Conservation (phyloP, 2,113 vertebrate genomes). For the Formicarius rufipectus region DNA sequence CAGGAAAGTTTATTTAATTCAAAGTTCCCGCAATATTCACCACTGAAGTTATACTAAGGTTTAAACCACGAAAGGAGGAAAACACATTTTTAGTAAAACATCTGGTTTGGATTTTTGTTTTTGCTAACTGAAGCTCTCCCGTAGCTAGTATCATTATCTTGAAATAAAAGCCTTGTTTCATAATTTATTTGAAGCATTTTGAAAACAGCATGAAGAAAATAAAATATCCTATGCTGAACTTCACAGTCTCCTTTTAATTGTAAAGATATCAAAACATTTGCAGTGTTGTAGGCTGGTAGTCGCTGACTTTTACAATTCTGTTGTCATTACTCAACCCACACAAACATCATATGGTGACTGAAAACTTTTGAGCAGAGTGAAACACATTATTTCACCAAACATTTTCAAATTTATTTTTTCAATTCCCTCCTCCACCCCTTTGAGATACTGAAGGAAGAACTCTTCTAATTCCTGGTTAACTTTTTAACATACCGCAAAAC, state of each 20-base stretch:
- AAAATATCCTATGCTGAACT: slow-evolving; percentile 26
- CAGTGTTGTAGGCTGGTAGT: slow-evolving; percentile 20
- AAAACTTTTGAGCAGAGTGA: slow-evolving; percentile 61
- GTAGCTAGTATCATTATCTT: not conserved
- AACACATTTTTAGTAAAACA: slow-evolving; percentile 14
- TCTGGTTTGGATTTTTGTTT: not conserved
- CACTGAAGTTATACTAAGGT: not conserved
- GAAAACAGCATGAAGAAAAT: not conserved
- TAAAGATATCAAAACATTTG: slow-evolving; percentile 38
- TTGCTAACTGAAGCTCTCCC: not conserved
- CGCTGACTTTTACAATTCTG: slow-evolving; percentile 54
- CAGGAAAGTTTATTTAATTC: slow-evolving; percentile 37
- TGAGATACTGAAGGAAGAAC: not conserved
- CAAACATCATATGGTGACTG: slow-evolving; percentile 8
- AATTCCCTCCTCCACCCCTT: not conserved
- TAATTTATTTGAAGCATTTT: not conserved
- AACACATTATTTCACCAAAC: not conserved
- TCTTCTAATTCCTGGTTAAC: slow-evolving; percentile 60
- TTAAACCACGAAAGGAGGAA: not conserved
- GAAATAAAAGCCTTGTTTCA: not conserved
- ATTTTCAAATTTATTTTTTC: not conserved
- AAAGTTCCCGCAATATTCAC: not conserved
- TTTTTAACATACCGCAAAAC: slow-evolving; percentile 58
- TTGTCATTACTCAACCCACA: slow-evolving; percentile 69
- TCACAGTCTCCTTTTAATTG: slow-evolving; percentile 21